A percentile compares a stretch with the other conserved stretches of the same genome.
Evolutionary conservation across 2,888 invertebrate species (phyloP).

Genomic region (Drosophila pegasa): DNA sequence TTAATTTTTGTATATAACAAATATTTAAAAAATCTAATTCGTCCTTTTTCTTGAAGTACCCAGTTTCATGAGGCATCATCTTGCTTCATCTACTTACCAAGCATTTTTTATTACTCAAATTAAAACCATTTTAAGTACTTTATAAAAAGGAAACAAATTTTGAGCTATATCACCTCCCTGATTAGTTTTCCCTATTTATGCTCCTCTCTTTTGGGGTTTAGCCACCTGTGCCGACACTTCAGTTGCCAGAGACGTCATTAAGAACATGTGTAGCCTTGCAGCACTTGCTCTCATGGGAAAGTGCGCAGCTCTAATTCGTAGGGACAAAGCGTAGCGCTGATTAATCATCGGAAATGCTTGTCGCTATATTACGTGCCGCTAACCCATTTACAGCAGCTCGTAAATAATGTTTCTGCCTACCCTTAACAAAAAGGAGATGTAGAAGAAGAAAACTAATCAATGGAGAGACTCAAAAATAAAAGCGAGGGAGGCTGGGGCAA

Average conservation of each 20-base stretch:
- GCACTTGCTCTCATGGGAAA: slow-evolving; percentile 58
- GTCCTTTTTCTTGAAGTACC: no score
- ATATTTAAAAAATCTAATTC: no score
- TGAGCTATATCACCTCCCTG: slow-evolving; percentile 10
- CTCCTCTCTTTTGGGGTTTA: not conserved
- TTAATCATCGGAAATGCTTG: slow-evolving; percentile 73
- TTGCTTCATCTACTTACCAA: no score
- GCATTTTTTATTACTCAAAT: no score
- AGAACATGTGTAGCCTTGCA: slow-evolving; percentile 48
- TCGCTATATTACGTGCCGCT: slow-evolving; percentile 74
- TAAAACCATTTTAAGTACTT: not conserved
- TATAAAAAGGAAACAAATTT: slow-evolving; percentile 16
- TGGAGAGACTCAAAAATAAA: slow-evolving; percentile 24
- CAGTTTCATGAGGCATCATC: no score
- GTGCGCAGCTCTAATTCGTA: slow-evolving; percentile 40
- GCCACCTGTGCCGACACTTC: slow-evolving; percentile 63
- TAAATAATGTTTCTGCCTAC: slow-evolving; percentile 59
- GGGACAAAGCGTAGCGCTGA: slow-evolving; percentile 47
- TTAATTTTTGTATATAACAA: no score
- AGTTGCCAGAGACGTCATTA: slow-evolving; percentile 71
- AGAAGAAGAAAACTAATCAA: slow-evolving; percentile 19
- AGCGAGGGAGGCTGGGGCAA: slow-evolving; percentile 43
- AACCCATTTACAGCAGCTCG: slow-evolving; percentile 77
- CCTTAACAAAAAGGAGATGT: slow-evolving; percentile 29
- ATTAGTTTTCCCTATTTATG: slow-evolving; percentile 25